Conservation (phyloP, 2,113 vertebrate species). For the Accipiter cooperii region DNA sequence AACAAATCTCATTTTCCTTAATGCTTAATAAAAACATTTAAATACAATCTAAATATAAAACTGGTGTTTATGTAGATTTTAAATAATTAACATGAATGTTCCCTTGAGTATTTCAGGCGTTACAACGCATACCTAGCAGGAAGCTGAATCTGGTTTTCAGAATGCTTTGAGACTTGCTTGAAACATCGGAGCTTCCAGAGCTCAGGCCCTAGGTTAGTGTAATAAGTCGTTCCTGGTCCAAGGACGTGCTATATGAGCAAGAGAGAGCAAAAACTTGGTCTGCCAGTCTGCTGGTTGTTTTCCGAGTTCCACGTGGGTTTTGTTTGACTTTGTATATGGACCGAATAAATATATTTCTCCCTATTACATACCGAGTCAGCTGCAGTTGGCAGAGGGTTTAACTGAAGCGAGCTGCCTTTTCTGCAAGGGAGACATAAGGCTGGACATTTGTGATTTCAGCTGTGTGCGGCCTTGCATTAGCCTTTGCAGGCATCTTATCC, state of each 20-base stretch:
- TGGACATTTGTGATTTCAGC: no score
- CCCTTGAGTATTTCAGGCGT: neutral
- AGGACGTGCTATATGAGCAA: accelerated
- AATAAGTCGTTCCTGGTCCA: neutral
- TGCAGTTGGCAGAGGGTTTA: neutral
- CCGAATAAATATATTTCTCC: neutral
- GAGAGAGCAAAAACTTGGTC: neutral
- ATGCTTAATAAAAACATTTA: neutral
- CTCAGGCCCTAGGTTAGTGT: neutral
- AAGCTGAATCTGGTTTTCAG: neutral
- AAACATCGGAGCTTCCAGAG: neutral
- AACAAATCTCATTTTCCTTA: neutral
- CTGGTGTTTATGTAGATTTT: neutral
- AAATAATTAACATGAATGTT: neutral
- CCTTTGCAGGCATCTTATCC: neutral
- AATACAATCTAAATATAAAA: neutral
- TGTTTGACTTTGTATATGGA: neutral
- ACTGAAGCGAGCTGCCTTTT: neutral
- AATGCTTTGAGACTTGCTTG: neutral
- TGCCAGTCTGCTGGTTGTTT: neutral
- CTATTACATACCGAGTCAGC: accelerated
- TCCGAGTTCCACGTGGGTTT: neutral
- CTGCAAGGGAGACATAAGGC: accelerated
- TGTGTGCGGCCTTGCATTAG: no score
- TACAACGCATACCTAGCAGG: neutral